Conservation (phyloP, 2,797 vertebrate genomes). For the Halcyon chelicuti region DNA sequence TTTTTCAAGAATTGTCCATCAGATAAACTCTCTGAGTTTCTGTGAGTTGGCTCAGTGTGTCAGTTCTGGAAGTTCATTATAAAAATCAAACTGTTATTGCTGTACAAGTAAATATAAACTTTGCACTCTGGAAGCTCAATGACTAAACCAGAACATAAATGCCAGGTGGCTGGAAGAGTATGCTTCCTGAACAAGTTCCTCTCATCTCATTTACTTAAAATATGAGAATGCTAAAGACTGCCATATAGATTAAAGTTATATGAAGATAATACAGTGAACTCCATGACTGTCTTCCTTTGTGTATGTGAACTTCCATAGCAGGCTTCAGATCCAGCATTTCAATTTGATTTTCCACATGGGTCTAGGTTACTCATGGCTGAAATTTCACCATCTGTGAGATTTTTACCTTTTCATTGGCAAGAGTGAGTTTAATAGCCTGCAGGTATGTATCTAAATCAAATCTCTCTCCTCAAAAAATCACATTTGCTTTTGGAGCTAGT, state of each 20-base stretch:
- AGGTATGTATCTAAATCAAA: not conserved
- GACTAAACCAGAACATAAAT: not conserved
- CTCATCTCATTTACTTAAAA: not conserved
- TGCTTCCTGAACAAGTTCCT: not conserved
- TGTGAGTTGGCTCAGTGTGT: not conserved
- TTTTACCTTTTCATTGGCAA: not conserved
- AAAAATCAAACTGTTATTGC: not conserved
- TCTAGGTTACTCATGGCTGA: not conserved
- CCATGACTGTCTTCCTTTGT: not conserved
- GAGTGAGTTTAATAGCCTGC: not conserved
- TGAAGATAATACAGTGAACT: not conserved
- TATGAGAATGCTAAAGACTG: not conserved
- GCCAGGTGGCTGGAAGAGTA: not conserved
- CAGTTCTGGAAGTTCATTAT: not conserved
- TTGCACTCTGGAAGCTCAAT: not conserved
- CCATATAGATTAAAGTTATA: not conserved
- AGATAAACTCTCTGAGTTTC: not conserved
- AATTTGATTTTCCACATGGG: conserved; percentile 26
- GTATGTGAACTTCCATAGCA: not conserved
- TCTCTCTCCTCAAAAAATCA: not conserved
- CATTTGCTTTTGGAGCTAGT: not conserved
- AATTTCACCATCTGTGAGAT: conserved; percentile 15
- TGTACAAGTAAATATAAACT: not conserved
- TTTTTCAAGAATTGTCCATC: not conserved
- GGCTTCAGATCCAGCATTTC: not conserved